Evolutionary conservation across 2,797 vertebrate genomes (phyloP).

Genomic region (Sebastes trivittatus): DNA sequence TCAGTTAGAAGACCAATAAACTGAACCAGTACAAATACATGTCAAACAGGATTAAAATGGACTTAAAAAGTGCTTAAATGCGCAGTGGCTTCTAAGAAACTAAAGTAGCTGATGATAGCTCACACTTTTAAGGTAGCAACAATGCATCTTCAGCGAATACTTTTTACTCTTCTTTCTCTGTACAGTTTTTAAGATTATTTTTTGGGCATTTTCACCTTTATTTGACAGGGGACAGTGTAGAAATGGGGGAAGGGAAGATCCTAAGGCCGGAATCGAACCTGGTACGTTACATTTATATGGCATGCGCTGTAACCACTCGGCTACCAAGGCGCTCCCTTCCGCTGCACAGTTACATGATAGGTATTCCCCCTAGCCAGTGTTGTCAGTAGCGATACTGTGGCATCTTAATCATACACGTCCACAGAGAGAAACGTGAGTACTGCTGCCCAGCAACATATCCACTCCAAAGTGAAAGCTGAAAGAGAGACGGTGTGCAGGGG

Average conservation of each 20-base stretch:
- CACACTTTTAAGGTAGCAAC: not conserved
- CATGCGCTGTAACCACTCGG: not conserved
- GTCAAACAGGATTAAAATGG: not conserved
- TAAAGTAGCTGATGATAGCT: not conserved
- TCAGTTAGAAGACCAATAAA: not conserved
- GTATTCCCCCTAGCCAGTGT: constrained; percentile 24
- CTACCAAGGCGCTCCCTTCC: not conserved
- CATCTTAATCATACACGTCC: constrained; percentile 49
- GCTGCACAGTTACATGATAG: constrained; percentile 11
- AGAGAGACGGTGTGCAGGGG: constrained; percentile 29
- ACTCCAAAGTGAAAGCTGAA: constrained; percentile 44
- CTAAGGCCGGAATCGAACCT: not conserved
- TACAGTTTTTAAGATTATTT: not conserved
- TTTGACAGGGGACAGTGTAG: not conserved
- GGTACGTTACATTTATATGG: not conserved
- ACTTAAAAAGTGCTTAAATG: not conserved
- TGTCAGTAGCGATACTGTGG: constrained; percentile 18
- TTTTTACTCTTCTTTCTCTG: constrained; percentile 1
- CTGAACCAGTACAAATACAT: not conserved
- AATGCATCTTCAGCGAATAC: not conserved
- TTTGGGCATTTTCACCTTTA: not conserved
- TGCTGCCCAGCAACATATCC: constrained; percentile 34
- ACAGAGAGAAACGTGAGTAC: constrained; percentile 37
- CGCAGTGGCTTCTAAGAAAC: not conserved
- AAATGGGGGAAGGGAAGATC: not conserved